Conservation (phyloP, 2,797 vertebrate species). For the Chromis chromis region DNA sequence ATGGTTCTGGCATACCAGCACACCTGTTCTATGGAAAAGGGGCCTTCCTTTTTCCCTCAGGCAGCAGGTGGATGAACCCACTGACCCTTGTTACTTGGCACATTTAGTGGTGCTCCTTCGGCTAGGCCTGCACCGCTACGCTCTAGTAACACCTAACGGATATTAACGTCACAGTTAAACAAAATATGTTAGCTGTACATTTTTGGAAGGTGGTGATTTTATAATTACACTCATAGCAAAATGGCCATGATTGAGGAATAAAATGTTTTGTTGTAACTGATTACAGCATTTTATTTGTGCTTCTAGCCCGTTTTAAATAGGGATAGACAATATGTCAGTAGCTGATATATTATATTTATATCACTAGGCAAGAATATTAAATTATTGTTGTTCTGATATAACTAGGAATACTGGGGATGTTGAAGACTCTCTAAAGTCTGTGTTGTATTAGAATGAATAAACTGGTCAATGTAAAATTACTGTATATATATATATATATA, state of each 20-base stretch:
- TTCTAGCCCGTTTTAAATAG: not conserved
- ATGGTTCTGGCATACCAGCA: constrained; percentile 46
- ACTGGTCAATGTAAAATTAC: too few relatives aligned
- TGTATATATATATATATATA: too few relatives aligned
- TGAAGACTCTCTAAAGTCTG: not conserved
- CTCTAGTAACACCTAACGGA: not conserved
- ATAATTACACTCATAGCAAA: not conserved
- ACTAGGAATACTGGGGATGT: not conserved
- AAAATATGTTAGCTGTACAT: not conserved
- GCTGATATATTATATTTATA: not conserved
- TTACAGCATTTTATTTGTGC: not conserved
- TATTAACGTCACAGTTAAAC: not conserved
- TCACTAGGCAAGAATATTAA: not conserved
- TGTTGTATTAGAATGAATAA: not conserved
- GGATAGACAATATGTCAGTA: not conserved
- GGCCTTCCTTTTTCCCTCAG: constrained; percentile 47
- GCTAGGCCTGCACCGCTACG: not conserved
- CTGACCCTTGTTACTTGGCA: constrained; percentile 49
- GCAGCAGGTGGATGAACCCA: constrained; percentile 80
- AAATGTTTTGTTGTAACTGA: fast-evolving
- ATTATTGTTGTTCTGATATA: not conserved
- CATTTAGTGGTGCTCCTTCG: constrained; percentile 40
- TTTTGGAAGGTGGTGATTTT: constrained; percentile 5
- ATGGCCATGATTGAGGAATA: not conserved
- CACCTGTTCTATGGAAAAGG: constrained; percentile 70